Conservation (phyloP, 2,797 vertebrate genomes). For the Malurus splendens region DNA sequence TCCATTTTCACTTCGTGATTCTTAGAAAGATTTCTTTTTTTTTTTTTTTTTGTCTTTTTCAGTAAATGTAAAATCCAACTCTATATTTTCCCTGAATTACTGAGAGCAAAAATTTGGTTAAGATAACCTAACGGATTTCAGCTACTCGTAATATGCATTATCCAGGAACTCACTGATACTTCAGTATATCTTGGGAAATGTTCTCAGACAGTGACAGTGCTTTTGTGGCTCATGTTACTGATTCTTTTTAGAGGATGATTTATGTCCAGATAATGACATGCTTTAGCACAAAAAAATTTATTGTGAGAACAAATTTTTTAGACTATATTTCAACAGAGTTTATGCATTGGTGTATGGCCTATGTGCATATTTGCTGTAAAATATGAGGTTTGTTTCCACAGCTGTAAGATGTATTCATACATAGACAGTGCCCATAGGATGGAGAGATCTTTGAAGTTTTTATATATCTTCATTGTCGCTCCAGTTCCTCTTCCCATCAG, state of each 20-base stretch:
- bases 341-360: background rate
- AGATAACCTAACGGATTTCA: background rate
- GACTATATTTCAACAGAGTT: background rate
- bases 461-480: background rate
- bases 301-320: background rate
- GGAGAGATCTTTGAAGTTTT: background rate
- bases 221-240: background rate
- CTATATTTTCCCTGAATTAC: background rate
- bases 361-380: background rate
- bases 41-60: background rate
- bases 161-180: background rate
- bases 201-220: background rate
- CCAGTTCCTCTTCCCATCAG: background rate
- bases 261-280: background rate
- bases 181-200: background rate
- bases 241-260: background rate
- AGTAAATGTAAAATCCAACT: background rate
- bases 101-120: background rate
- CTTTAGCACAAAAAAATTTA: background rate
- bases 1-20: too few species aligned
- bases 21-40: too few species aligned
- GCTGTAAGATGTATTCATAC: rapidly evolving
- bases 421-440: background rate
- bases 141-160: background rate
- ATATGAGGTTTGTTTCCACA: background rate